Base-by-base conservation (phyloP, 1,140 invertebrate species). In the Dermatophagoides farinae region DNA sequence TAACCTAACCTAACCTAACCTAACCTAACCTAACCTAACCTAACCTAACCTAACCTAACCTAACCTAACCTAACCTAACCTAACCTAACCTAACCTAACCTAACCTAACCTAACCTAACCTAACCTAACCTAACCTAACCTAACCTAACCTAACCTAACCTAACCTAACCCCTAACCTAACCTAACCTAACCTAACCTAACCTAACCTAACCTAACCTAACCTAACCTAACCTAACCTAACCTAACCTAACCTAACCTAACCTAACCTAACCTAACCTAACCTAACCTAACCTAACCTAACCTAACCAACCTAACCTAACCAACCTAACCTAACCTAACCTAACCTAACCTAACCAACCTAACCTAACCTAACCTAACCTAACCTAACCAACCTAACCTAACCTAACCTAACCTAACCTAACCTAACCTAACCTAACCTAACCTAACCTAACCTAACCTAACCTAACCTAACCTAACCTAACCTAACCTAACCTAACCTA, bases 131-230 rank as follows among this genome's bases (percentile, higher is more conserved):
- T 50, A 50, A 50, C 49, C 49, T 50, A 50, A 50, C 49, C 49
- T 50, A 50, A 50, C 49, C 49, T 22, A 50, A 50, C 49, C 49
- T 22, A 50, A 50, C 49, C 49, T 50, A 50, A 50, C 65, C 66
- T 65, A 62, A 68, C 66, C 67, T 63, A 67, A 69, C n/a, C n/a
- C 66, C 68, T 64, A 68, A 67, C 67, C 65, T 63, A 68, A 67
- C 66, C 66, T 64, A 67, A 67, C 66, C 63, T 58, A 65, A 65
- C 66, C 66, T 63, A 66, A 60, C 58, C 58, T 60, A 60, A 60
- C 63, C 64, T 62, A 64, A 67, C 58, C 57, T 57, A 39, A 61
- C 62, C 55, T 46, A 64, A 51, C 61, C 62, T 58, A 51, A 64
- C 64, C 63, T 51, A 46, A 64, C 64, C 63, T 51, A 46, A 64